Percentiles rank a stretch among this genome's conserved stretches.
Conservation (phyloP, 2,888 invertebrate species). For the Lepidochrysops patricia region DNA sequence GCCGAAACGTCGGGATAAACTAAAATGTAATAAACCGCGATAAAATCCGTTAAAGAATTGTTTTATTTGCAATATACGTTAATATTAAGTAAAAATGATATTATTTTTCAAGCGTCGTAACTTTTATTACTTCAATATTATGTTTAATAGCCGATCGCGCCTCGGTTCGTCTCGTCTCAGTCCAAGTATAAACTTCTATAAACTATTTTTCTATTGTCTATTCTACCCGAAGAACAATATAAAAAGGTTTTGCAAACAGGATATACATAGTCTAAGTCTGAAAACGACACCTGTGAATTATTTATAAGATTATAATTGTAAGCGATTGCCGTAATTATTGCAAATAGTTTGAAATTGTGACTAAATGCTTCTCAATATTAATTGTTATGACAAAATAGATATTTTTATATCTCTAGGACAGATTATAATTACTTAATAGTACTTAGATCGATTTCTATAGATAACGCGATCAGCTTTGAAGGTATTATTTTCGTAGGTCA, state of each 20-base stretch:
- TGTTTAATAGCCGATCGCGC: no score
- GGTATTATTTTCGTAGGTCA: not conserved
- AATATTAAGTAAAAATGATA: no score
- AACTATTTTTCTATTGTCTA: not conserved
- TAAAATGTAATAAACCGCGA: no score
- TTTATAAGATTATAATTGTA: not conserved
- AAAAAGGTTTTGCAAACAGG: not conserved
- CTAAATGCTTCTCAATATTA: not conserved
- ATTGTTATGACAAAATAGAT: not conserved
- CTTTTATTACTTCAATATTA: no score
- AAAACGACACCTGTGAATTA: not conserved
- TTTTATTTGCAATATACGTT: no score
- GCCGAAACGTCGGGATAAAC: no score
- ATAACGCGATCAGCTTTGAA: not conserved
- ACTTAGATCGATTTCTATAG: not conserved
- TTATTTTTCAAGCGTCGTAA: no score
- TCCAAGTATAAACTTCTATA: not conserved
- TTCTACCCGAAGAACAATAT: not conserved
- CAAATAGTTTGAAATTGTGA: not conserved
- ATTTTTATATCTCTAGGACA: constrained; percentile 1
- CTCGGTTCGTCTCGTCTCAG: no score
- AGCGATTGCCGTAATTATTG: not conserved
- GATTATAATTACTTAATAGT: not conserved
- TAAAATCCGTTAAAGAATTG: no score
- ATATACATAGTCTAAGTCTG: not conserved